Evolutionary conservation across 2,113 vertebrate species (phyloP).

Genomic region (human): GRCh38 chr4:158806501-158807000

Average conservation of each 20-base stretch:
- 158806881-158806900: not conserved
- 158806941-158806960: not conserved
- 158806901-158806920: not conserved
- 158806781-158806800: not conserved
- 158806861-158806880: not conserved
- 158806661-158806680: not conserved
- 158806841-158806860: not conserved
- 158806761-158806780: not conserved
- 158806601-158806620: not conserved
- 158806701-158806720: not conserved
- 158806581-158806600: not conserved
- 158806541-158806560: not conserved
- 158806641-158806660: not conserved
- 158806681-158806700: not conserved
- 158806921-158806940: not conserved
- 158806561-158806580: not conserved
- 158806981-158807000: slow-evolving; percentile 1
- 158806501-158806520: not conserved
- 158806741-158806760: not conserved
- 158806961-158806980: not conserved
- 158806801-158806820: not conserved
- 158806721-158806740: not conserved
- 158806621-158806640: not conserved
- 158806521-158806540: not conserved
- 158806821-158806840: not conserved